Conservation (phyloP, 1,140 invertebrate species). For the Drosophila insularis region DNA sequence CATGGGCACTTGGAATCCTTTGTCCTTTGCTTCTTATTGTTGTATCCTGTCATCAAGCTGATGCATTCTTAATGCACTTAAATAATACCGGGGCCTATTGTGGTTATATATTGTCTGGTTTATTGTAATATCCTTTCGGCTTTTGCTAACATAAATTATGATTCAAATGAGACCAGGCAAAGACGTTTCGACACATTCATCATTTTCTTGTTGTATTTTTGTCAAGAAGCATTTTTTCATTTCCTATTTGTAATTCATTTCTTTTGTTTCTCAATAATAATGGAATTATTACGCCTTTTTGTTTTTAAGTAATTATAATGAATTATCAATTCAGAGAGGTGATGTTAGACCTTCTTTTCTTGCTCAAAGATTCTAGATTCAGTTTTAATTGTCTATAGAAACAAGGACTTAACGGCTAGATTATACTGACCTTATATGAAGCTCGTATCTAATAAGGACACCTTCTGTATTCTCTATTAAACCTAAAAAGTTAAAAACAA, state of each 20-base stretch:
- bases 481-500: no score
- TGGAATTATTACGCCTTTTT: not conserved
- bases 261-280: not conserved
- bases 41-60: not conserved
- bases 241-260: not conserved
- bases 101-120: not conserved
- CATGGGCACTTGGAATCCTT: not conserved
- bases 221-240: not conserved
- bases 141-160: not conserved
- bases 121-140: not conserved
- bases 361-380: not conserved
- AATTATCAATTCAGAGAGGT: not conserved
- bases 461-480: no score
- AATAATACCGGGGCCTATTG: not conserved
- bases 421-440: no score
- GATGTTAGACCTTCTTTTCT: not conserved
- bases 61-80: not conserved
- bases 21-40: not conserved
- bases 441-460: no score
- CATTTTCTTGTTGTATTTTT: not conserved
- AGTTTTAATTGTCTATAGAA: not conserved
- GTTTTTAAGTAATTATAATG: not conserved
- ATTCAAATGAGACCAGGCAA: not conserved
- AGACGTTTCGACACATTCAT: no score
- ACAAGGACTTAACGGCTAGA: no score